Conservation (phyloP, 2,113 vertebrate genomes). For the Pterocles orientalis region DNA sequence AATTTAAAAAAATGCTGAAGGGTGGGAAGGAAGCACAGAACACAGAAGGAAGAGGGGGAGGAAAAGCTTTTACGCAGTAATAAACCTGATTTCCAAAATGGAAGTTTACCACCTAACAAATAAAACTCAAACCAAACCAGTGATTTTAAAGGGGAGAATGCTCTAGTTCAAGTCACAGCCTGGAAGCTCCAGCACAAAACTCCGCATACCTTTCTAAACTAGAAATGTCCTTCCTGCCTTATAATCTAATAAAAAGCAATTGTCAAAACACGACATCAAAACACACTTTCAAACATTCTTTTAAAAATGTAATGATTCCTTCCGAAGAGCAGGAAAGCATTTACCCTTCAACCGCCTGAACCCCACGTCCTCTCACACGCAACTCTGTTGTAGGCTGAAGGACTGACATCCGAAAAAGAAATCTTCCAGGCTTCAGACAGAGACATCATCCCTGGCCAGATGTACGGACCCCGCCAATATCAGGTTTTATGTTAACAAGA, state of each 20-base stretch:
- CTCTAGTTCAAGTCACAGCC: neutral
- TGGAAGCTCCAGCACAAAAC: neutral
- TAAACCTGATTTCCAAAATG: neutral
- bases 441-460: fast-evolving
- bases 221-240: fast-evolving
- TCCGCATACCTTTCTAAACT: neutral
- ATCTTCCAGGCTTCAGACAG: fast-evolving
- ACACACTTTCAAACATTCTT: neutral
- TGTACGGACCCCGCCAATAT: fast-evolving
- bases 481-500: fast-evolving
- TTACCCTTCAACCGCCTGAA: neutral
- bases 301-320: fast-evolving
- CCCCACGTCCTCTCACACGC: neutral
- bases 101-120: neutral
- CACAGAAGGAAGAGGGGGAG: fast-evolving
- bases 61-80: neutral
- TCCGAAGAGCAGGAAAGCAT: no score
- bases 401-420: neutral
- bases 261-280: fast-evolving
- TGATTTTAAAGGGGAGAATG: neutral
- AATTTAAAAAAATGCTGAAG: neutral
- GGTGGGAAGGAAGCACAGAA: neutral
- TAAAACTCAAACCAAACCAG: neutral
- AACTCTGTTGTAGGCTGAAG: neutral
- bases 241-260: fast-evolving